Conservation (phyloP, 2,113 vertebrate genomes). For the Mustela lutreola region DNA sequence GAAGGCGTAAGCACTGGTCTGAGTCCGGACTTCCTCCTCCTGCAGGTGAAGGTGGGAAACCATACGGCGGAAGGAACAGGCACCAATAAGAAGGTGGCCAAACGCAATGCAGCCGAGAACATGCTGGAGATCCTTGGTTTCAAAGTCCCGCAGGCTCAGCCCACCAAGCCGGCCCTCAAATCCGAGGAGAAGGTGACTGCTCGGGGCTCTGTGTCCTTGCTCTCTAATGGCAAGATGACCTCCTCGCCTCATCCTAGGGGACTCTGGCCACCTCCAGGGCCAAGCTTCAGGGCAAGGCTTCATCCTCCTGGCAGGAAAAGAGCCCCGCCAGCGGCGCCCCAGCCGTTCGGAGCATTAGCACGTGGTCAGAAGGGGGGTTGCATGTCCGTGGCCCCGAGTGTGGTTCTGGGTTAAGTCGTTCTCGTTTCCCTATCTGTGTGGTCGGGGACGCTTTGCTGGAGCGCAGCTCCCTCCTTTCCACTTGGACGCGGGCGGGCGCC, state of each 20-base stretch:
- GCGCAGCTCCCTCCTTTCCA: neutral
- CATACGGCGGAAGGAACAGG: constrained; percentile 96
- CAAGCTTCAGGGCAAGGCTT: neutral
- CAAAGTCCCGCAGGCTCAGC: constrained; percentile 97
- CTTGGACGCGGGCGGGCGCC: neutral
- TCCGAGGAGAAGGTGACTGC: constrained; percentile 95
- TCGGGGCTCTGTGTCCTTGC: neutral
- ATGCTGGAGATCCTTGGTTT: constrained; percentile 98
- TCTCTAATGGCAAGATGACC: neutral
- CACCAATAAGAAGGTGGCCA: constrained; percentile 98
- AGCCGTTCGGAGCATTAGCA: accelerated
- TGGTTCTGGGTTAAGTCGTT: neutral
- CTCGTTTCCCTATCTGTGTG: neutral
- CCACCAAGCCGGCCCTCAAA: constrained; percentile 97
- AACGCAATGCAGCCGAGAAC: constrained; percentile 98
- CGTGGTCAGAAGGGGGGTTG: neutral
- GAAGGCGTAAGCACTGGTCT: neutral
- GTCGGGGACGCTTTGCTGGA: neutral
- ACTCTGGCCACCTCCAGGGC: neutral
- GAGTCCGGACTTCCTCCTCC: neutral
- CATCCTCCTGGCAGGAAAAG: neutral
- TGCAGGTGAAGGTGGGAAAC: constrained; percentile 94
- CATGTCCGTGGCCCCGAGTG: neutral
- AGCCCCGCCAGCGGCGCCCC: neutral
- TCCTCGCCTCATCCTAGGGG: neutral